Evolutionary conservation across 2,113 vertebrate genomes (phyloP).

Genomic region (Anser brachyrhynchus): DNA sequence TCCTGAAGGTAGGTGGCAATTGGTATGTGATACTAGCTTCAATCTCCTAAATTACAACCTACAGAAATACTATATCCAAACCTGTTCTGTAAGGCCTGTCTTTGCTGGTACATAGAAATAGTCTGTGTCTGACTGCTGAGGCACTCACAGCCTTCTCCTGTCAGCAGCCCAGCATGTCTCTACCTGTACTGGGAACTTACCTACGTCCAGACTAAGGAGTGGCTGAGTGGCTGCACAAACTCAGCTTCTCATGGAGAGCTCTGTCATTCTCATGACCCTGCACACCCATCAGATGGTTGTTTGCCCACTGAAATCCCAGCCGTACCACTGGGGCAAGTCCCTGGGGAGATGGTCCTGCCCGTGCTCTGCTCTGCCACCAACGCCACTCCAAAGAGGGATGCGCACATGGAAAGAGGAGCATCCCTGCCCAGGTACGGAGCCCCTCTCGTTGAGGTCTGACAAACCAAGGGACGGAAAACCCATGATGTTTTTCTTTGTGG

Average conservation of each 20-base stretch:
- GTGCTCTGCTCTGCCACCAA: not conserved
- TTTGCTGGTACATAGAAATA: not conserved
- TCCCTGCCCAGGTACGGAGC: not conserved
- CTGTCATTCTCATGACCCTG: not conserved
- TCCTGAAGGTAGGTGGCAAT: not conserved
- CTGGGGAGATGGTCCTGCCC: not conserved
- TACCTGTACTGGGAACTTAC: not conserved
- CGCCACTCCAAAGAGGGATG: not conserved
- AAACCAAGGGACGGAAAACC: not conserved
- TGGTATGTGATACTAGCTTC: not conserved
- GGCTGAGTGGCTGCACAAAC: not conserved
- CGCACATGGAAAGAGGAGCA: not conserved
- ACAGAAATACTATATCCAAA: not conserved
- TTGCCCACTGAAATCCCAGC: not conserved
- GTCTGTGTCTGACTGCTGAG: not conserved
- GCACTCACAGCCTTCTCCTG: not conserved
- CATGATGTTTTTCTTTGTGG: rapidly evolving
- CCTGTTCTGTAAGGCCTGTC: not conserved
- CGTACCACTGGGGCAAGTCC: not conserved
- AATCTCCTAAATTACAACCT: not conserved
- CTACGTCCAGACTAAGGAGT: no score
- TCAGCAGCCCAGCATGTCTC: not conserved
- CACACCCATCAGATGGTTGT: not conserved
- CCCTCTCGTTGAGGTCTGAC: not conserved
- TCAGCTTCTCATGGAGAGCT: not conserved